Evolutionary conservation across 2,797 vertebrate species (phyloP).

Genomic region (Typhlichthys eigenmanni): DNA sequence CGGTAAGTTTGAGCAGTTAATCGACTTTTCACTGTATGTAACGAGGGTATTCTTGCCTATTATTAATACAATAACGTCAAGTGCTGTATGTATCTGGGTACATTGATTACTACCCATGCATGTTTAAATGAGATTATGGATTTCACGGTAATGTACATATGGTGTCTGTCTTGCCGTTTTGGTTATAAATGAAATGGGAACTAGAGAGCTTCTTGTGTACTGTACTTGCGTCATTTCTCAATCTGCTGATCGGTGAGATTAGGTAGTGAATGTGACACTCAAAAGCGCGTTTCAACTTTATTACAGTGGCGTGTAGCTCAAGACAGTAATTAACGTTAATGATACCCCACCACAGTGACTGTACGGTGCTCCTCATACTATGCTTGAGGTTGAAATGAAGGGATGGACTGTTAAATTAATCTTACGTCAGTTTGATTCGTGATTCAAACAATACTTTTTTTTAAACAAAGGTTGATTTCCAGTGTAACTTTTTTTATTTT

Average conservation of each 20-base stretch:
- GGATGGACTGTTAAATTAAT: background rate
- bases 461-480: conserved; percentile 12
- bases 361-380: background rate
- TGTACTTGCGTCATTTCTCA: background rate
- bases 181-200: conserved; percentile 7
- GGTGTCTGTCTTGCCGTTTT: background rate
- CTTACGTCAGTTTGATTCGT: background rate
- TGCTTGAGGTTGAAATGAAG: background rate
- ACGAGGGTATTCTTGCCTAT: conserved; percentile 1
- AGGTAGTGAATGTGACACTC: conserved; percentile 33
- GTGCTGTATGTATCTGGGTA: background rate
- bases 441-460: conserved; percentile 1
- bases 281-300: conserved; percentile 36
- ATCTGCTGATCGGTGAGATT: conserved; percentile 19
- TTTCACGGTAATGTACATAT: background rate
- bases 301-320: conserved; percentile 29
- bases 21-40: conserved; percentile 25
- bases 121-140: conserved; percentile 2
- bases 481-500: background rate
- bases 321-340: conserved; percentile 26
- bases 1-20: conserved; percentile 37
- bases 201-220: background rate
- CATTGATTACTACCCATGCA: conserved; percentile 2
- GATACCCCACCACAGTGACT: background rate
- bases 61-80: conserved; percentile 10